phyloP scores from a whole-genome alignment of 2,797 vertebrate genomes.

The Alfaro cultratus region DNA sequence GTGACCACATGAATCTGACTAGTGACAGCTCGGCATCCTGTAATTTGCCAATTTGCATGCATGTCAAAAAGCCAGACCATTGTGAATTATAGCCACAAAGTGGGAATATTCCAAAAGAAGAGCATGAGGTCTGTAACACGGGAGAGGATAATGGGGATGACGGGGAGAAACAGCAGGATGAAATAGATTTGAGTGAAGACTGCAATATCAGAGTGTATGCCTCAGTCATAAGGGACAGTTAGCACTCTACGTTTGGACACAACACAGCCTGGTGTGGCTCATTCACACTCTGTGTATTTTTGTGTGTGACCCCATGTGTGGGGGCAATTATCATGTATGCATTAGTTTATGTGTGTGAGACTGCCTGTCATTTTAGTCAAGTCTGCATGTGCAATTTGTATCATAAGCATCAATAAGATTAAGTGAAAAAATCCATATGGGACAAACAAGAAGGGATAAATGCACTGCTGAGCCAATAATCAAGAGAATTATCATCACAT shows the following conservation, averaged over 20 bases:
- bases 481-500: conserved; percentile 76
- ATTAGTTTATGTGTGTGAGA: conserved; percentile 26
- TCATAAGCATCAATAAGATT: conserved; percentile 48
- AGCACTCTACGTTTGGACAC: conserved; percentile 55
- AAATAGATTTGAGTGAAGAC: conserved; percentile 70
- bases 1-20: conserved; percentile 78
- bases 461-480: conserved; percentile 75
- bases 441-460: conserved; percentile 56
- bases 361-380: conserved; percentile 51
- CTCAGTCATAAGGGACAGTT: conserved; percentile 49
- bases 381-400: conserved; percentile 62
- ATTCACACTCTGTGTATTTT: conserved; percentile 32
- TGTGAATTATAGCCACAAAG: conserved; percentile 80
- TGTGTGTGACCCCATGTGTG: conserved; percentile 10
- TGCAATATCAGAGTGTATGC: conserved; percentile 55
- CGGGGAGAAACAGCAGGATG: conserved; percentile 58
- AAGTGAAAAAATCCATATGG: conserved; percentile 66
- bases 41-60: conserved; percentile 87
- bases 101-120: conserved; percentile 71
- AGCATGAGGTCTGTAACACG: conserved; percentile 62
- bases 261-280: conserved; percentile 43
- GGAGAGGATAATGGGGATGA: conserved; percentile 70
- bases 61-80: conserved; percentile 81
- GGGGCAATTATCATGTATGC: conserved; percentile 21
- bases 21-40: conserved; percentile 79